These are phyloP conservation scores for Drosophila buzzatii DNA, from an alignment of 2,888 invertebrate genomes.

Conservation along the genomic window DNA sequence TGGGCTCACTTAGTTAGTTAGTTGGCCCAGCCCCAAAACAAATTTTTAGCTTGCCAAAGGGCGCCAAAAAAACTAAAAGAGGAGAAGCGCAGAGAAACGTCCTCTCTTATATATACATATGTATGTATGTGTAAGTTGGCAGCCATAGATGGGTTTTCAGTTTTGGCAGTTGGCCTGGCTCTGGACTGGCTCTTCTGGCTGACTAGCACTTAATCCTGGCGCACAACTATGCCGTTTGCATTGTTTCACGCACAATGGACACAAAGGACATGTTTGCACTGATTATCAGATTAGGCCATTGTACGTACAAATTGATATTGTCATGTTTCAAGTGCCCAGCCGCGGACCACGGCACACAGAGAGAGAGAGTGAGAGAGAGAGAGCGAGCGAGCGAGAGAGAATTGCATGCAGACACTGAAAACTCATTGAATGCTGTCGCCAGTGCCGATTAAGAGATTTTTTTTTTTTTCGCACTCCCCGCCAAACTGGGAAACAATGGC, in stretches of 20 bases:
- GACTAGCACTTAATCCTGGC: constrained; percentile 82
- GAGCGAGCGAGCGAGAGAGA: background rate
- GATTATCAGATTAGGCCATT: constrained; percentile 85
- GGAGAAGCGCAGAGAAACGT: background rate
- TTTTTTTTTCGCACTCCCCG: constrained; percentile 75
- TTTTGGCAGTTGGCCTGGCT: constrained; percentile 35
- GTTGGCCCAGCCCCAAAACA: constrained; percentile 40
- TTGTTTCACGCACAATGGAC: constrained; percentile 84
- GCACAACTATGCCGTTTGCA: constrained; percentile 84
- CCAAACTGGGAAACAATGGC: constrained; percentile 66
- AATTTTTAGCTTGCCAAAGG: constrained; percentile 12
- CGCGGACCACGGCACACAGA: constrained; percentile 38
- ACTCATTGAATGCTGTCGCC: constrained; percentile 79
- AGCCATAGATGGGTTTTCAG: constrained; percentile 18
- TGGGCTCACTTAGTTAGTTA: constrained; percentile 44
- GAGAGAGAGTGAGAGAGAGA: no score
- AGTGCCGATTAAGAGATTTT: constrained; percentile 83
- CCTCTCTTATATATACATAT: background rate
- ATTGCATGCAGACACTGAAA: constrained; percentile 20
- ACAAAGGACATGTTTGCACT: constrained; percentile 85
- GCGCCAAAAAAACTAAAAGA: constrained; percentile 37
- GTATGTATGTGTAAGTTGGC: constrained; percentile 1
- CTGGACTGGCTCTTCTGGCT: constrained; percentile 34
- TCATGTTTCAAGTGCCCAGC: constrained; percentile 84
- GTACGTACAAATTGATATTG: constrained; percentile 85